Conservation (phyloP, 2,888 invertebrate genomes). For the Acanthosoma haemorrhoidale region DNA sequence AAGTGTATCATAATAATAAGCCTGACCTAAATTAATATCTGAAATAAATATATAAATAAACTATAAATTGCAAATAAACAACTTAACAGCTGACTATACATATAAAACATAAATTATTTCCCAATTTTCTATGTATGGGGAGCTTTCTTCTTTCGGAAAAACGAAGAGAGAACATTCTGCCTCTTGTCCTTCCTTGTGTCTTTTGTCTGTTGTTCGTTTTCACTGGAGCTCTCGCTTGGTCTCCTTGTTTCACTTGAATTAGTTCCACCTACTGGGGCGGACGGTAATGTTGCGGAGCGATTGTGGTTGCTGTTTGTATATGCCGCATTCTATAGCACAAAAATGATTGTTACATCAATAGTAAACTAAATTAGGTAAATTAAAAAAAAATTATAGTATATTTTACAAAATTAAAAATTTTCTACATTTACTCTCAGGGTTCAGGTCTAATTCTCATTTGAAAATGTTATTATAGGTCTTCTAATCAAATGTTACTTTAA, state of each 20-base stretch:
- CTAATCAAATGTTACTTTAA: too few species aligned
- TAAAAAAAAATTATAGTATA: too few species aligned
- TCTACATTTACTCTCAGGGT: too few species aligned
- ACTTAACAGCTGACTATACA: conserved; percentile 2
- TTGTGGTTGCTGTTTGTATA: conserved; percentile 3
- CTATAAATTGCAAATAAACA: conserved; percentile 8
- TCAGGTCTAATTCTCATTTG: too few species aligned
- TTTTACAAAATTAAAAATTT: too few species aligned
- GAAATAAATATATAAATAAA: conserved; percentile 14
- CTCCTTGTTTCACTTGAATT: conserved; percentile 37
- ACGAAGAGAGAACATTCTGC: conserved; percentile 44
- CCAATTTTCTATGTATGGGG: conserved; percentile 36
- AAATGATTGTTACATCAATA: too few species aligned
- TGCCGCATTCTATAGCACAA: background rate
- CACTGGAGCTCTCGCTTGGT: conserved; percentile 46
- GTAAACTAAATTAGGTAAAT: too few species aligned
- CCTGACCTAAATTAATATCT: conserved; percentile 1
- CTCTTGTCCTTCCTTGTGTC: conserved; percentile 44
- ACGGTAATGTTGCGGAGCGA: conserved; percentile 45
- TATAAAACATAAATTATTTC: conserved; percentile 2
- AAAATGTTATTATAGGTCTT: too few species aligned
- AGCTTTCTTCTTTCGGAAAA: conserved; percentile 43
- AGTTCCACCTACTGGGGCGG: background rate
- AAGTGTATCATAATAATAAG: background rate
- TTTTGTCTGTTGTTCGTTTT: conserved; percentile 45